Percentiles rank a stretch among this genome's conserved stretches.
phyloP scores from a whole-genome alignment of 2,113 vertebrate genomes.

The Strix aluco region DNA sequence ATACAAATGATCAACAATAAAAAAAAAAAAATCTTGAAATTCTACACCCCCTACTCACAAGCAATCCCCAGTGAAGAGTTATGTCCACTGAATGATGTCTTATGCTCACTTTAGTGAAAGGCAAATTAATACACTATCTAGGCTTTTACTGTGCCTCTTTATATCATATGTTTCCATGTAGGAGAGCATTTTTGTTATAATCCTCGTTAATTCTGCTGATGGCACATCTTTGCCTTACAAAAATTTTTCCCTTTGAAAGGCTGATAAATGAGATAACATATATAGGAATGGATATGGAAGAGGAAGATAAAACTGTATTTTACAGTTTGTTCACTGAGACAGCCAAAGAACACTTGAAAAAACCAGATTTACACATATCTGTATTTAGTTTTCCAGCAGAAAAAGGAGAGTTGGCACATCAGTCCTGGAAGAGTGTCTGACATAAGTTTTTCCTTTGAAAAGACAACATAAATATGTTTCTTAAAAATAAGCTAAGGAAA shows the following conservation, averaged over 20 bases:
- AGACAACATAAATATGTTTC: neutral
- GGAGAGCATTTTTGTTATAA: neutral
- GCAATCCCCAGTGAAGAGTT: neutral
- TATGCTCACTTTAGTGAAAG: neutral
- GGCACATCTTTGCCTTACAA: neutral
- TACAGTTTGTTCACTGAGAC: neutral
- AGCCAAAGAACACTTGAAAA: neutral
- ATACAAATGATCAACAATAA: neutral
- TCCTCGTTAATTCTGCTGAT: neutral
- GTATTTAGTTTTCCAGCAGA: neutral
- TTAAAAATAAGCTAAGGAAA: neutral
- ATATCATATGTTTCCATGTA: neutral
- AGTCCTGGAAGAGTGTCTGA: neutral
- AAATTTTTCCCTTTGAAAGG: neutral
- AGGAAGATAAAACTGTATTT: neutral
- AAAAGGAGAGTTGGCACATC: neutral
- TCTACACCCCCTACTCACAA: neutral
- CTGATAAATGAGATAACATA: neutral
- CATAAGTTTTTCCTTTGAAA: neutral
- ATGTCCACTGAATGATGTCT: neutral
- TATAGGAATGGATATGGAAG: neutral
- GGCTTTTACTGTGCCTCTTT: neutral
- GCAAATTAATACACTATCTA: neutral
- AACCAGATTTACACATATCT: neutral
- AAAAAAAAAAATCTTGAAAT: neutral